Base-by-base conservation (phyloP, 2,113 vertebrate genomes). In the Hippocampus comes region DNA sequence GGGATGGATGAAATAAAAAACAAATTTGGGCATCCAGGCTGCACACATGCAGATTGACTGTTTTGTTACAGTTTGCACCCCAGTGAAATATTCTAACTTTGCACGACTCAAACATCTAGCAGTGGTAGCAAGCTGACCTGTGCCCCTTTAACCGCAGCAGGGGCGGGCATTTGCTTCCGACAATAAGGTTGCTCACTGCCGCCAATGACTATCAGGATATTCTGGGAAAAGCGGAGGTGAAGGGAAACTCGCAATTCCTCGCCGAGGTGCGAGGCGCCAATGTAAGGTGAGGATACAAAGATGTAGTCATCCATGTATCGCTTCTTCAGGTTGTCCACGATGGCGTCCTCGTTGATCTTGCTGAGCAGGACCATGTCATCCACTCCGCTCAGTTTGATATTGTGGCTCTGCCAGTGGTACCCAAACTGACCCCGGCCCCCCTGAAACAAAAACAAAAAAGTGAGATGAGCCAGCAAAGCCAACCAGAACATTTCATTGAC, bases 371-470 rank as follows among this genome's bases (percentile, higher is more conserved):
- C 97, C 97, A 99, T 99, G 82, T 99, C 97, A 3, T 99, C 97
- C 94, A 99, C 96, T 0, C 97, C 97, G 0, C 96, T 99, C 51
- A 96, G 96, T 86, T 98, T 99, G 87, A 99, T 96, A 93, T 99
- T 97, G 93, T 99, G 96, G 87, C 97, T 99, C 92, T 98, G 97
- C 97, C 97, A 99, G 90, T 99, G 97, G 82, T 99, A 99, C 67
- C 94, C 94, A 90, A 93, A 95, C 85, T 97, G 96, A 12, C 95
- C 96, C 91, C 96, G 97, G 93, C 97, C 99, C 83, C 97, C 97
- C 97, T 99, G 88, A 67, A 88, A 88, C 73, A 78, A 9, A 55
- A 49, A 60, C 63, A 53, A 69, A 61, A 76, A 67, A 76, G 77
- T 86, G 68, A 80, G 75, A 59, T 75, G 46, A 21, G 41, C 68